Base-by-base conservation (phyloP, 2,888 invertebrate species). In the Piscicola geometra region DNA sequence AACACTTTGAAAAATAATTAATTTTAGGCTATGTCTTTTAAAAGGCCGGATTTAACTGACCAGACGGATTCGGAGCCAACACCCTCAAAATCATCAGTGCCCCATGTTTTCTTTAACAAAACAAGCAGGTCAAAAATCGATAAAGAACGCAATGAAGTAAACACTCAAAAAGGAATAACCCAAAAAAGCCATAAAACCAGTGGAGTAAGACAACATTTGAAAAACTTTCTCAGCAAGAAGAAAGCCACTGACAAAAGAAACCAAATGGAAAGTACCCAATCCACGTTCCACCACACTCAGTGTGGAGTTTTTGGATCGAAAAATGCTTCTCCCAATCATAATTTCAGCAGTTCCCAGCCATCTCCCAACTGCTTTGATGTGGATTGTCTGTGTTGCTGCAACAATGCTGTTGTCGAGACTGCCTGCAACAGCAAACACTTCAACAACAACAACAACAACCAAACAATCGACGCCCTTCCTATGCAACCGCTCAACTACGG, bases 41-140 rank as follows among this genome's bases (percentile, higher is more conserved):
- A 56, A 5, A 56, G n/a, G n/a, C 60, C 60, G 3, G 60, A 56
- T 21, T 56, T 56, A n/a, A 56, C 60, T 56, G 60, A 56, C 15
- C 5, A 5, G 3, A 18, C n/a, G 3, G 60, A 21, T 3, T 3
- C 3, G 15, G n/a, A 56, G 3, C 60, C 3, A 56, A 5, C 15
- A 5, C 9, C 60, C 21, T 5, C n/a, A n/a, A 21, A n/a, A n/a
- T n/a, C n/a, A n/a, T n/a, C n/a, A n/a, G n/a, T n/a, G n/a, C n/a
- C n/a, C n/a, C n/a, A n/a, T n/a, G n/a, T n/a, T n/a, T n/a, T n/a
- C n/a, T n/a, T n/a, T n/a, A n/a, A n/a, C n/a, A n/a, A n/a, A n/a
- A 56, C 60, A 15, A 5, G 60, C 21, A 25, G 5, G 3, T 56
- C 60, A n/a, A 56, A 56, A 21, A 56, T 18, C 60, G n/a, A n/a